Base-by-base conservation (phyloP, 2,888 invertebrate species). In the Eudasyphora cyanicolor region DNA sequence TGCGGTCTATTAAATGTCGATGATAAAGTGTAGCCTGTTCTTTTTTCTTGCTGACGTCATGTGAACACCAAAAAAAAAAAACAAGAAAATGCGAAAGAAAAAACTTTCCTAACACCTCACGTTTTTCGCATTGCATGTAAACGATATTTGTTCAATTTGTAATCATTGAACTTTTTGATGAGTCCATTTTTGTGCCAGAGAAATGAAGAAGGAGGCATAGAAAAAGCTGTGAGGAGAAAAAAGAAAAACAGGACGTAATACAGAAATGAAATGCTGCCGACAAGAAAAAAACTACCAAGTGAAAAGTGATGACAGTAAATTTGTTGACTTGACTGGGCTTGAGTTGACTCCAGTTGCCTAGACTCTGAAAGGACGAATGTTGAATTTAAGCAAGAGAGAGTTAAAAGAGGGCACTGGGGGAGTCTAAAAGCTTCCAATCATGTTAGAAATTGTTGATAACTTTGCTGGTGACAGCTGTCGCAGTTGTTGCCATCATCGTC, bases 381-480 rank as follows among this genome's bases (percentile, higher is more conserved):
- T 45, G n/a, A n/a, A 14, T 45, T 38, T 12, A 8, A 38, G 14
- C 38, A 14, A 14, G 14, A 8, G 2, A 6, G 14, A 8, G 10
- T 6, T 62, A 24, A 60, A 27, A 32, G 10, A 51, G 60, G 24
- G 19, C 2, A 29, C 4, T n/a, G 2, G 8, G n/a, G 29, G 21
- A 42, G 21, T 35, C 12, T 70, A 10, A 82, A 82, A 49, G 76
- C 45, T 77, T 83, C 62, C 19, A 14, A 74, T 80, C 80, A 79
- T 80, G 83, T 84, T 81, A 76, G 81, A 79, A 81, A 76, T 81
- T 84, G 84, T 84, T 84, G 76, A 67, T 79, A 81, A 84, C 84
- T 81, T n/a, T 84, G 84, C 67, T 84, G 81, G 42, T 84, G 84
- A 84, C 84, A 84, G 84, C 84, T 81, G 84, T 81, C 84, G 73